Conservation (phyloP, 1,140 invertebrate genomes). For the Druon quercuslanigerum region DNA sequence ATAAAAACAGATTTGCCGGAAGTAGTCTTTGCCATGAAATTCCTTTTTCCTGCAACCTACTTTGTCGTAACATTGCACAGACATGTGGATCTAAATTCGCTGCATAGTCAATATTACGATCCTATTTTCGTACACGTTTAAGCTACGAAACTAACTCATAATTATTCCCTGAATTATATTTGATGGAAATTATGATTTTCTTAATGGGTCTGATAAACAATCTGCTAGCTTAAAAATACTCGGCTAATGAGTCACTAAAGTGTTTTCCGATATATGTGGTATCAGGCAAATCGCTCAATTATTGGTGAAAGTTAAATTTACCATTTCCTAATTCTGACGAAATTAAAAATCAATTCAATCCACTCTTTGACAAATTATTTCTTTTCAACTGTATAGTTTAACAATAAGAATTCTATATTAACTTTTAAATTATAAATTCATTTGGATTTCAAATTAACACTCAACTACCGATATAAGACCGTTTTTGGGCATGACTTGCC, state of each 20-base stretch:
- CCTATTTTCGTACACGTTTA: constrained; percentile 15
- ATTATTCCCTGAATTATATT: constrained; percentile 15
- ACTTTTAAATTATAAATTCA: too few relatives aligned
- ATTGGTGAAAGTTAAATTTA: too few relatives aligned
- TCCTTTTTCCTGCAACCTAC: background rate
- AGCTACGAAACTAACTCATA: background rate
- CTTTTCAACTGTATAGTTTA: too few relatives aligned
- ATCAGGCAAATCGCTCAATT: too few relatives aligned
- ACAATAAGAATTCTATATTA: too few relatives aligned
- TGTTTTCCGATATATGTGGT: too few relatives aligned
- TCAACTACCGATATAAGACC: too few relatives aligned
- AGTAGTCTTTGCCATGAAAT: constrained; percentile 12
- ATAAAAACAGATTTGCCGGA: constrained; percentile 26
- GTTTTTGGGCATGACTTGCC: too few relatives aligned
- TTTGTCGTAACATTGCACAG: constrained; percentile 24
- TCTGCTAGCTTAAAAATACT: background rate
- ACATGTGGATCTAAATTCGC: background rate
- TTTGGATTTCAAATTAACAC: too few relatives aligned
- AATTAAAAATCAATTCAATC: too few relatives aligned
- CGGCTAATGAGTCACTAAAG: background rate
- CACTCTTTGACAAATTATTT: too few relatives aligned
- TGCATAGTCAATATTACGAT: background rate
- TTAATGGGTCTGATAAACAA: background rate
- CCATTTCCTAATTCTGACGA: too few relatives aligned
- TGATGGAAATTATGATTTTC: background rate